These are phyloP conservation scores for Leptinotarsa texana DNA, from an alignment of 1,140 invertebrate species.

Conservation along the genomic window DNA sequence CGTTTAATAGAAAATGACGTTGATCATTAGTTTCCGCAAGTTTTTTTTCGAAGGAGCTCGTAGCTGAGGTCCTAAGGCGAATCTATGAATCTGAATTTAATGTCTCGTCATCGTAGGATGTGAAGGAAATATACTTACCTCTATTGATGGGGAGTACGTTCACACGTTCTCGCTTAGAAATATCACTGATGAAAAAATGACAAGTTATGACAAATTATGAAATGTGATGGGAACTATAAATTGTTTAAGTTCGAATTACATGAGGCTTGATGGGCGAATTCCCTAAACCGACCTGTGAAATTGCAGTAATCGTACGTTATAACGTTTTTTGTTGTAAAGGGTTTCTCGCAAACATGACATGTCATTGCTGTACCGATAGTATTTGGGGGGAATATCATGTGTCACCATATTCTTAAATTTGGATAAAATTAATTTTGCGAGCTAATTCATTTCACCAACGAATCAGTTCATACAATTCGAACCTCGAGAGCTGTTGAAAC, in stretches of 20 bases:
- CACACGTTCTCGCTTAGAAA: background rate
- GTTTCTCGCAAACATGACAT: background rate
- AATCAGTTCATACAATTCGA: background rate
- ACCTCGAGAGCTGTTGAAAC: background rate
- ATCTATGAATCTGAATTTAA: no score
- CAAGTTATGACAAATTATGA: background rate
- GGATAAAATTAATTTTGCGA: background rate
- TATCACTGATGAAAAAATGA: background rate
- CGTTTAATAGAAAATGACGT: no score
- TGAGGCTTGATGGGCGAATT: background rate
- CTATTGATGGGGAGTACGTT: no score
- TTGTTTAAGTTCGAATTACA: slow-evolving; percentile 1
- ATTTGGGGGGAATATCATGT: background rate
- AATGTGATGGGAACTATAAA: slow-evolving; percentile 1
- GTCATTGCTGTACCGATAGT: background rate
- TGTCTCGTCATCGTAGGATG: no score
- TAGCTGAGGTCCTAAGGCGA: no score
- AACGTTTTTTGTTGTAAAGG: background rate
- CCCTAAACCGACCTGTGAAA: background rate
- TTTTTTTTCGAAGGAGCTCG: slow-evolving; percentile 25
- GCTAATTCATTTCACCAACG: background rate
- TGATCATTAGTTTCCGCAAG: slow-evolving; percentile 40
- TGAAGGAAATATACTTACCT: no score
- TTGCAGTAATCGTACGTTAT: background rate
- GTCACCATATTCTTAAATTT: background rate